Conservation (phyloP, 2,113 vertebrate genomes). For the Beaufortia kweichowensis region DNA sequence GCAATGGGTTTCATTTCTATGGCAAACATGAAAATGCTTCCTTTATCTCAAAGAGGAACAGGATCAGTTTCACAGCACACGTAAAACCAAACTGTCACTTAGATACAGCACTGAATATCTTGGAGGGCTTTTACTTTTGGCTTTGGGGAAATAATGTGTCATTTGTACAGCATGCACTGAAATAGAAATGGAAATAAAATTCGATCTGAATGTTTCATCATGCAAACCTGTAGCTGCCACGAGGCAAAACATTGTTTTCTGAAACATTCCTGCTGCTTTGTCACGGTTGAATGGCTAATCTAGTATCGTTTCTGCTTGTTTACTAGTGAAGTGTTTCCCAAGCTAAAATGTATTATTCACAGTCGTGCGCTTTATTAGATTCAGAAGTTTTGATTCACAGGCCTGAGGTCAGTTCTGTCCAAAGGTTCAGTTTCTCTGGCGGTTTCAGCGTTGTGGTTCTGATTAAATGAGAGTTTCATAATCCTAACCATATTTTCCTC, state of each 20-base stretch:
- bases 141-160: too few species aligned
- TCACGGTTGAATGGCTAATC: conserved; percentile 22
- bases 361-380: conserved; percentile 5
- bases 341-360: not conserved
- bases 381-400: not conserved
- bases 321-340: not conserved
- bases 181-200: not conserved
- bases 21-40: conserved; percentile 3
- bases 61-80: not conserved
- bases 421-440: not conserved
- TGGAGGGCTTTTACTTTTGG: too few species aligned
- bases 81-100: conserved; percentile 26
- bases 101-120: not conserved
- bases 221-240: not conserved
- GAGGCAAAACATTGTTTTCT: conserved; percentile 14
- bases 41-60: not conserved
- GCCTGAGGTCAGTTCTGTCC: conserved; percentile 10
- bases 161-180: not conserved
- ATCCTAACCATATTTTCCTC: not conserved
- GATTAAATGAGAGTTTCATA: conserved; percentile 18
- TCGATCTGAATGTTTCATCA: not conserved
- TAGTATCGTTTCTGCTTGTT: not conserved
- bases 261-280: conserved; percentile 16
- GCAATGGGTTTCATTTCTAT: conserved; percentile 3
- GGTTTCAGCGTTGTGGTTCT: not conserved